These are phyloP conservation scores for Eclectus roratus DNA, from an alignment of 2,113 vertebrate species.

Conservation along the genomic window DNA sequence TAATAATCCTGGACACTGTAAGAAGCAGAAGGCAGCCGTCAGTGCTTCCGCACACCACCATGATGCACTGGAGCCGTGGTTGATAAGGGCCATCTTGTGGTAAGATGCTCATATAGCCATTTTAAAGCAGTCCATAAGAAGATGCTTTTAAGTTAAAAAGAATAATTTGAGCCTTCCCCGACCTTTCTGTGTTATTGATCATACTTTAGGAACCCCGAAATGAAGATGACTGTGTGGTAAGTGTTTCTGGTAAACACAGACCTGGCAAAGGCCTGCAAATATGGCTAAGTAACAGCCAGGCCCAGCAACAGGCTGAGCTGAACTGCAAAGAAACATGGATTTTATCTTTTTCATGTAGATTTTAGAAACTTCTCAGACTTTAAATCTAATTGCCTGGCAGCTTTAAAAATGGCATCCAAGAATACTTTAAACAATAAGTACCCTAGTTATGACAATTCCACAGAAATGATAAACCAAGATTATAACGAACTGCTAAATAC, in stretches of 20 bases:
- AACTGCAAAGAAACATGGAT: neutral
- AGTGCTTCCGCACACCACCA: rapidly evolving
- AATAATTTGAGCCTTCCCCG: neutral
- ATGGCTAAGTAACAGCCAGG: rapidly evolving
- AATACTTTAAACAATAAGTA: neutral
- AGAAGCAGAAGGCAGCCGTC: neutral
- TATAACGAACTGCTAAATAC: neutral
- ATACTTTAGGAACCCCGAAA: neutral
- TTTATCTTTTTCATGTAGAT: neutral
- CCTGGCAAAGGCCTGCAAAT: neutral
- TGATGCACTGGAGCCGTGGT: neutral
- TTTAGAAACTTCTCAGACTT: neutral
- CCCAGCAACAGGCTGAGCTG: neutral
- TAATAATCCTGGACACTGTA: neutral
- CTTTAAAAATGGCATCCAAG: neutral
- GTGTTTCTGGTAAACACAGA: neutral
- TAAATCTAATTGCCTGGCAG: neutral
- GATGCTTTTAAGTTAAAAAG: neutral
- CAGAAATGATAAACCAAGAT: neutral
- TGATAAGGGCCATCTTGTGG: conserved; percentile 44
- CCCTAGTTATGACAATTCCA: neutral
- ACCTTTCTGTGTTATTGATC: neutral
- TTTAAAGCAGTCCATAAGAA: neutral
- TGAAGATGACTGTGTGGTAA: neutral
- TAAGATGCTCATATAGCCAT: neutral